These are phyloP conservation scores for Palaemon carinicauda DNA, from an alignment of 1,140 invertebrate genomes.

Conservation along the genomic window DNA sequence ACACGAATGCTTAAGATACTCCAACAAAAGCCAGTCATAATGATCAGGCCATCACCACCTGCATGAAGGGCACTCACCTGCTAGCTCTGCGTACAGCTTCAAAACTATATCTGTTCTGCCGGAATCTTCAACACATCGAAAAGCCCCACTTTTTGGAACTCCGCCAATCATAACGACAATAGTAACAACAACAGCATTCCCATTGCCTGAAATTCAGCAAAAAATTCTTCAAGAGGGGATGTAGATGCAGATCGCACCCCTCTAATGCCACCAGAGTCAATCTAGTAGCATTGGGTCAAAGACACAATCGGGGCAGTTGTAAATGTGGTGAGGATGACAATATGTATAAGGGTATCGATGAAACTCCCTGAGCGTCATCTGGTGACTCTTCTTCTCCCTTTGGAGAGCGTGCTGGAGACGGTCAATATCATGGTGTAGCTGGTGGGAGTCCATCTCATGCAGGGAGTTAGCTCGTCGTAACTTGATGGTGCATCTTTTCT, in stretches of 20 bases:
- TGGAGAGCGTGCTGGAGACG: slow-evolving; percentile 37
- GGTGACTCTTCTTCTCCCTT: slow-evolving; percentile 36
- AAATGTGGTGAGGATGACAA: slow-evolving; percentile 15
- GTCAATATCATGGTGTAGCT: slow-evolving; percentile 38
- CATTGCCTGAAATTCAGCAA: too few relatives aligned
- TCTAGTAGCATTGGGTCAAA: slow-evolving; percentile 37
- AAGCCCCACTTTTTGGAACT: too few relatives aligned
- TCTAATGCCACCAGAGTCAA: background rate
- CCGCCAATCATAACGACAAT: too few relatives aligned
- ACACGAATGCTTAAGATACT: too few relatives aligned
- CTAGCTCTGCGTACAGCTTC: too few relatives aligned
- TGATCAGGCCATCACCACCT: too few relatives aligned
- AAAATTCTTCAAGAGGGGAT: too few relatives aligned
- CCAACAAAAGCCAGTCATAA: too few relatives aligned
- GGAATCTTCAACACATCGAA: too few relatives aligned
- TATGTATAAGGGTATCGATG: slow-evolving; percentile 25
- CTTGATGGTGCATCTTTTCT: slow-evolving; percentile 4
- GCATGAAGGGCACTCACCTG: too few relatives aligned
- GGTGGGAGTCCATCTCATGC: slow-evolving; percentile 43
- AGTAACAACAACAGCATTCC: too few relatives aligned
- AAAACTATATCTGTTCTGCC: too few relatives aligned
- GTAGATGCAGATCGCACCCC: background rate
- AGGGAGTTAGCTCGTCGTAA: slow-evolving; percentile 38
- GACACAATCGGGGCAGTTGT: slow-evolving; percentile 32
- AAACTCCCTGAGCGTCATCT: background rate